A percentile compares a stretch with the other conserved stretches of the same genome.
Evolutionary conservation across 2,113 vertebrate species (phyloP).

Genomic region (Micronisus gabar): DNA sequence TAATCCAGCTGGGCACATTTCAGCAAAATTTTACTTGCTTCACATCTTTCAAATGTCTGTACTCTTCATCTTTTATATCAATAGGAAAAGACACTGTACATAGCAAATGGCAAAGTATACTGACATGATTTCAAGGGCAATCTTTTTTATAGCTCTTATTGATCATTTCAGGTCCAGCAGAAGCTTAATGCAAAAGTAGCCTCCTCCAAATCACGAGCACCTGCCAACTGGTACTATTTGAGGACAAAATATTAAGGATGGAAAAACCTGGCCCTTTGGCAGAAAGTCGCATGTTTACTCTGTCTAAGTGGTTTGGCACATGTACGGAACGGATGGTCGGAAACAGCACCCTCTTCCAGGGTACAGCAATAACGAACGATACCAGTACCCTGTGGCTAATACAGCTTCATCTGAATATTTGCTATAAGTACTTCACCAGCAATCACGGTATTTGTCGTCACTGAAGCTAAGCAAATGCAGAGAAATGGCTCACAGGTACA

Average conservation of each 20-base stretch:
- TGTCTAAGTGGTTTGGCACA: background rate
- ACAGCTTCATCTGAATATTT: rapidly evolving
- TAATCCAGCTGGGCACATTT: background rate
- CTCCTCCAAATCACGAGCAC: background rate
- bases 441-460: rapidly evolving
- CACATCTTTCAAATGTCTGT: background rate
- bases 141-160: background rate
- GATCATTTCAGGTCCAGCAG: background rate
- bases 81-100: rapidly evolving
- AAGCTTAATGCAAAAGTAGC: background rate
- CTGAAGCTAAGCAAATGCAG: background rate
- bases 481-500: background rate
- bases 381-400: background rate
- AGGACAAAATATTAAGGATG: background rate
- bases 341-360: background rate
- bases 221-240: background rate
- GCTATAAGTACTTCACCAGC: background rate
- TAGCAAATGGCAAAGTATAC: background rate
- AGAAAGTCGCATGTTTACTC: rapidly evolving
- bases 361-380: rapidly evolving
- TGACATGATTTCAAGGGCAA: background rate
- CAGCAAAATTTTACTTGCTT: background rate
- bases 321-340: rapidly evolving
- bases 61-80: background rate
- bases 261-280: background rate